Evolutionary conservation across 2,797 vertebrate genomes (phyloP).

Genomic region (Crenichthys baileyi): DNA sequence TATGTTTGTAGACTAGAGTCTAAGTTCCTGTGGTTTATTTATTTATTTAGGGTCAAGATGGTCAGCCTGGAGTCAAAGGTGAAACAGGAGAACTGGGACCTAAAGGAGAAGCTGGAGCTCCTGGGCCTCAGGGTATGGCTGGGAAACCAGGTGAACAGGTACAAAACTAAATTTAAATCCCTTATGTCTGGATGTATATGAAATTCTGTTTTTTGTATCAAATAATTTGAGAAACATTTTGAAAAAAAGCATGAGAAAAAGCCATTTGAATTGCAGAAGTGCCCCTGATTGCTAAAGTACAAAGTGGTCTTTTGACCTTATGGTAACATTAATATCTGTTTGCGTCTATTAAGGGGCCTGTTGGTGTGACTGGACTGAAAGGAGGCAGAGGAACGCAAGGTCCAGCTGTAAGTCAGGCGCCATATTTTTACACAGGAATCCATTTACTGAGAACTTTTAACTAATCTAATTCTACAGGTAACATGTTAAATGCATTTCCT

Average conservation of each 20-base stretch:
- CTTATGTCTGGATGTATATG: too few relatives aligned
- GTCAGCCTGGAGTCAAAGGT: constrained; percentile 94
- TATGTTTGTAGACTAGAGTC: neutral
- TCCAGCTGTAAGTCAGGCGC: constrained; percentile 84
- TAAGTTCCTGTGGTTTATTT: neutral
- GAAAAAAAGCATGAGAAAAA: too few relatives aligned
- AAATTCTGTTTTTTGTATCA: neutral
- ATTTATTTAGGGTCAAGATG: constrained; percentile 86
- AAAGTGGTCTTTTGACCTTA: too few relatives aligned
- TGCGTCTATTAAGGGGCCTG: constrained; percentile 82
- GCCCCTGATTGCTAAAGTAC: too few relatives aligned
- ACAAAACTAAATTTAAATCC: neutral
- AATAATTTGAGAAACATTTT: neutral
- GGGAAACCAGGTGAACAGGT: constrained; percentile 90
- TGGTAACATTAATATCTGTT: neutral
- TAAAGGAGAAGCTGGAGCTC: constrained; percentile 90
- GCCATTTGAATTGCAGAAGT: neutral
- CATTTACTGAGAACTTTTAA: neutral
- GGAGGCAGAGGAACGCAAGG: constrained; percentile 96
- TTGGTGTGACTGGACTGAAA: constrained; percentile 92
- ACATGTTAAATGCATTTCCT: neutral
- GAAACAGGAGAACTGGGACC: constrained; percentile 90
- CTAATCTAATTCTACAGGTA: neutral
- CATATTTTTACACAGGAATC: neutral
- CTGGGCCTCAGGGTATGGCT: constrained; percentile 91